A percentile compares a stretch with the other conserved stretches of the same genome.
Conservation (phyloP, 64 coral and sea anemone species). For the Montipora sp. region DNA sequence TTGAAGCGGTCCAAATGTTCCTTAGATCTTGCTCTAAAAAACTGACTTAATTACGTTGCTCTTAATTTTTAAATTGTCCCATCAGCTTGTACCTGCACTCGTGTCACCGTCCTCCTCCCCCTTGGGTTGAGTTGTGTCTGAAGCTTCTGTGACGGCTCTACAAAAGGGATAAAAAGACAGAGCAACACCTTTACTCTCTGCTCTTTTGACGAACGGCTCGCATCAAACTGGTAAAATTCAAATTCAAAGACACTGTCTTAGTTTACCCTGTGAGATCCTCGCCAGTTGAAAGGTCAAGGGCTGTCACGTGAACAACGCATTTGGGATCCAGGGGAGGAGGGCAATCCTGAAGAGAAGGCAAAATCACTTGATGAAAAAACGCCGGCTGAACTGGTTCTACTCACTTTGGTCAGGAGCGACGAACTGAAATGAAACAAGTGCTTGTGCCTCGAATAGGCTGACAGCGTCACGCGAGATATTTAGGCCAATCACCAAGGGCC, state of each 20-base stretch:
- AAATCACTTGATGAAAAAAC: not conserved
- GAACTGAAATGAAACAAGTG: too few species aligned
- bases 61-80: not conserved
- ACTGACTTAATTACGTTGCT: too few species aligned
- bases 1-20: too few species aligned
- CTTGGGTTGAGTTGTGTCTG: slow-evolving; percentile 1
- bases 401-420: too few species aligned
- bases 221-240: too few species aligned
- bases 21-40: too few species aligned
- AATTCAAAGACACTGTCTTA: not conserved
- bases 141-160: slow-evolving; percentile 9
- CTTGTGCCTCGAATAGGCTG: too few species aligned
- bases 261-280: slow-evolving; percentile 58
- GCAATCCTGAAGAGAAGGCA: slow-evolving; percentile 24
- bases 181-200: not conserved
- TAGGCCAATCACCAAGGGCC: too few species aligned
- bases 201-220: not conserved
- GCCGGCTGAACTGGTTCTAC: too few species aligned
- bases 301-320: slow-evolving; percentile 67
- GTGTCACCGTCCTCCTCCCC: not conserved
- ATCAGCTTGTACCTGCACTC: slow-evolving; percentile 46
- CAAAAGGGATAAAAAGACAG: not conserved
- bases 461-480: too few species aligned
- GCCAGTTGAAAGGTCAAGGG: slow-evolving; percentile 53
- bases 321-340: slow-evolving; percentile 59